Evolutionary conservation across 1,140 invertebrate genomes (phyloP), one percentile per base, ranked within the genome.

Genomic region (Panagrolaimus sp.): DNA sequence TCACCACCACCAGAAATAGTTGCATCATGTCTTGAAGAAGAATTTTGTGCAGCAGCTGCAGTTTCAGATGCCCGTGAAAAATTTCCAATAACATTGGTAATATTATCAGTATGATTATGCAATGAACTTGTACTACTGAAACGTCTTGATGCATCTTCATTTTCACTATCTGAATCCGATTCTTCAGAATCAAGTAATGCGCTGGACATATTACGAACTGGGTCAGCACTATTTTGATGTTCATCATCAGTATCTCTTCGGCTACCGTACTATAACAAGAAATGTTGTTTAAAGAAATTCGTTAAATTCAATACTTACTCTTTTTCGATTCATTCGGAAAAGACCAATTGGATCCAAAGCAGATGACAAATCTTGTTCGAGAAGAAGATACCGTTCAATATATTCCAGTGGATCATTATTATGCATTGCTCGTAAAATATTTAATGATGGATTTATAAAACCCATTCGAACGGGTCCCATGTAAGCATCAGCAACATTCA

Each of bases 391-490:
- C 44, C 65, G 44, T 53, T 80, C 74, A 48, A 78, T 76, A 9
- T 78, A 16, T 9, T 80, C 78, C 23, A 80, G 45, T 14, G 72
- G 64, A 66, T 86, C 84, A n/a, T 79, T 71, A 88, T 88, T 31
- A 89, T 89, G 0, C 91, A 89, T 20, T 95, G 85, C 4, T 90
- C 89, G 84, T 96, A 97, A 0, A 92, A 91, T 25, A 92, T 92
- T 0, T 9, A 71, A 8, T 4, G 94, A 96, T 62, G 94, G 94
- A 70, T 93, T 87, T 27, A 93, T 91, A 14, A 98, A 92, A 5
- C 96, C 96, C 27, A 96, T 86, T 63, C 94, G 86, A 0, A 98
- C 95, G 0, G 96, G 96, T 2, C 93, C 90, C 67, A 98, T 91
- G 4, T 98, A 84, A 0, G 95, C 91, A 84, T 97, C 93, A 0